Conservation (phyloP, 2,888 invertebrate genomes). For the Eristalinus sepulchralis region DNA sequence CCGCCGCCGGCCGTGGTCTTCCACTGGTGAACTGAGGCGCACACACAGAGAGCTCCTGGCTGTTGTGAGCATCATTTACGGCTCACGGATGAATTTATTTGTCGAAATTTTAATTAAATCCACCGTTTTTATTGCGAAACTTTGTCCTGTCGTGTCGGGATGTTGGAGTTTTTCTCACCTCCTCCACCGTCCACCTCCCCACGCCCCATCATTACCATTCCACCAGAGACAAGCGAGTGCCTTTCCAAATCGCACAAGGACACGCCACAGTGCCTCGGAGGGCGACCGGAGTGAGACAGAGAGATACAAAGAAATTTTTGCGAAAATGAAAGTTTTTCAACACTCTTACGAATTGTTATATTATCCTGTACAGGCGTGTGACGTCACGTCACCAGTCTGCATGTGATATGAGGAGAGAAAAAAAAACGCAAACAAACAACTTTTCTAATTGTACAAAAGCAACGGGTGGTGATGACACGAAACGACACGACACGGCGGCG, state of each 20-base stretch:
- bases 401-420: slow-evolving; percentile 44
- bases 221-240: slow-evolving; percentile 19
- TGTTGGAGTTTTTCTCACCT: slow-evolving; percentile 27
- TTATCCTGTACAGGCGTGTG: slow-evolving; percentile 64
- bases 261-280: neutral
- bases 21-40: neutral
- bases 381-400: slow-evolving; percentile 44
- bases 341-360: slow-evolving; percentile 65
- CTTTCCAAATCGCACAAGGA: neutral
- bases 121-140: slow-evolving; percentile 71
- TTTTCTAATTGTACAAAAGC: slow-evolving; percentile 67
- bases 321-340: slow-evolving; percentile 44
- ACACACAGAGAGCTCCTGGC: neutral
- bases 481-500: neutral
- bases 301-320: slow-evolving; percentile 37
- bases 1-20: neutral
- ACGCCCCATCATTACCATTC: neutral
- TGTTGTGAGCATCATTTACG: slow-evolving; percentile 66
- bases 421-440: slow-evolving; percentile 15
- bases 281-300: neutral
- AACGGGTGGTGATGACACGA: slow-evolving; percentile 46
- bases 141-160: slow-evolving; percentile 63
- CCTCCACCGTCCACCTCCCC: slow-evolving; percentile 16
- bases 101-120: slow-evolving; percentile 71
- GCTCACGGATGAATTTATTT: slow-evolving; percentile 71